These are phyloP conservation scores for Bemisia tabaci DNA, from an alignment of 1,140 invertebrate genomes.

Conservation along the genomic window DNA sequence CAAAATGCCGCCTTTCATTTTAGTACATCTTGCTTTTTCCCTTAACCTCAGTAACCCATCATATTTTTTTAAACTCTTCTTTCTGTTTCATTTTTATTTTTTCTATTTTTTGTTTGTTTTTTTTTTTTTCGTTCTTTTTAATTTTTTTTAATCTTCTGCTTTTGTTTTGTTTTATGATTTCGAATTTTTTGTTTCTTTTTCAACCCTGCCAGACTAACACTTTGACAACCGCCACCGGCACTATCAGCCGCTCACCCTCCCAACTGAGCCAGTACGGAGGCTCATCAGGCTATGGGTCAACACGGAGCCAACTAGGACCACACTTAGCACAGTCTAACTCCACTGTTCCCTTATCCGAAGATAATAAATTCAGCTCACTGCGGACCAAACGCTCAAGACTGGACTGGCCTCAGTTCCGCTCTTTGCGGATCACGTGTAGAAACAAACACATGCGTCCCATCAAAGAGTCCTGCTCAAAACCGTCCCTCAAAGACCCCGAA, in stretches of 20 bases:
- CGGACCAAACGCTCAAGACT: slow-evolving; percentile 19
- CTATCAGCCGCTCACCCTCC: slow-evolving; percentile 30
- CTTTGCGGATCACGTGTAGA: slow-evolving; percentile 21
- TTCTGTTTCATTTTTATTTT: no score
- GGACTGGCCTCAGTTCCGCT: slow-evolving; percentile 21
- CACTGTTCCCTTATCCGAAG: neutral
- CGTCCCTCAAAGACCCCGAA: slow-evolving; percentile 18
- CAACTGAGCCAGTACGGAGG: slow-evolving; percentile 33
- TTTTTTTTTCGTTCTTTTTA: slow-evolving; percentile 2
- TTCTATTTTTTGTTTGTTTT: neutral
- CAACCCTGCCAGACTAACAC: neutral
- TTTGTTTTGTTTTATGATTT: slow-evolving; percentile 18
- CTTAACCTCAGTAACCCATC: no score
- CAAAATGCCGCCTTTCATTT: no score
- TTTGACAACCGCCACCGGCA: slow-evolving; percentile 11
- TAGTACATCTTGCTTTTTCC: no score
- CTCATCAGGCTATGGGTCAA: slow-evolving; percentile 45
- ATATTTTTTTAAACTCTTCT: no score
- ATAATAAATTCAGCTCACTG: slow-evolving; percentile 33
- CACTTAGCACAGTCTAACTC: neutral
- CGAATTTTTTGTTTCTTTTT: slow-evolving; percentile 8
- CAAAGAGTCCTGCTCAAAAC: slow-evolving; percentile 29
- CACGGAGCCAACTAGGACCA: slow-evolving; percentile 37
- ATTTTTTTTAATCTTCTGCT: slow-evolving; percentile 12
- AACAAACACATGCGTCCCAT: slow-evolving; percentile 34